Base-by-base conservation (phyloP, 2,888 invertebrate species). In the Sinopyrophorus schimmeli region DNA sequence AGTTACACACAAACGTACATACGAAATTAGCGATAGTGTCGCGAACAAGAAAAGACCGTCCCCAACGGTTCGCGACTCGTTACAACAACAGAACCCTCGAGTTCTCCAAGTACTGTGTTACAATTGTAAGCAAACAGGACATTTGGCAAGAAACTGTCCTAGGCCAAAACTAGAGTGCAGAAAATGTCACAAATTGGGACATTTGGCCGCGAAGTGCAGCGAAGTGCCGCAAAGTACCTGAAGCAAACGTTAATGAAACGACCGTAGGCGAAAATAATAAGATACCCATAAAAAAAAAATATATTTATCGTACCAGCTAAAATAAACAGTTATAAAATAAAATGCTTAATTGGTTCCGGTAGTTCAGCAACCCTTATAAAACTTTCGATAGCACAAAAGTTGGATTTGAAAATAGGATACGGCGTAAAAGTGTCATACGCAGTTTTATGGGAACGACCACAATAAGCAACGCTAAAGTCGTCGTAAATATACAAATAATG, bases 341-440 rank as follows among this genome's bases (percentile, higher is more conserved):
- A 37, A 10, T 39, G 46, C 23, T 17, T 46, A 9, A 10, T 46
- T 6, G 28, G 35, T 14, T 35, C 35, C 5, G 34, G 35, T 14
- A 43, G 35, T 26, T 15, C 42, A 14, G 17, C 11, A 11, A 43
- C 43, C 3, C 21, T 43, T 26, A 35, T 43, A n/a, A 43, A 35
- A 12, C 4, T 5, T 9, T 35, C 35, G 1, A n/a, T 35, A n/a
- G 39, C 23, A 6, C 21, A 16, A 39, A 15, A 6, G 6, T 27
- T 39, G 3, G 17, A 46, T 7, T 6, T 39, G 5, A 10, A 4
- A 6, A 7, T 17, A 17, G 7, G 6, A 3, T 7, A 15, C 3
- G 1, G 4, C 6, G 16, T 16, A 16, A 16, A n/a, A 14, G 11
- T 5, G 20, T n/a, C 5, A 6, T 46, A 7, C 20, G 38, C 3